Conservation (phyloP, 2,797 vertebrate genomes). For the Diplodus puntazzo region DNA sequence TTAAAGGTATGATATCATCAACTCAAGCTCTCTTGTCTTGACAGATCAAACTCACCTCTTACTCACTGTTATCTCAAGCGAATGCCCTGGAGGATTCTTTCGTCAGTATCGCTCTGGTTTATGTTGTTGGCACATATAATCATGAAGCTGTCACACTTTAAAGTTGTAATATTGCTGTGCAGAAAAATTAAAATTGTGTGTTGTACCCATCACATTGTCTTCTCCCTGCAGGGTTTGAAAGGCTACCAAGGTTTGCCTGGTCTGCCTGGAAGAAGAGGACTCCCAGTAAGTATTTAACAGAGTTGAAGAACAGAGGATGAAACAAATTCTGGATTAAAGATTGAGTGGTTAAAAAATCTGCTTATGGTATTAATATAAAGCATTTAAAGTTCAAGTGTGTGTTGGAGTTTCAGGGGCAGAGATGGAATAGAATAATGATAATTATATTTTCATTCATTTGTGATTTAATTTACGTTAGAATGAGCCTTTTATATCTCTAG, state of each 20-base stretch:
- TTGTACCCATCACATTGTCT: slow-evolving; percentile 27
- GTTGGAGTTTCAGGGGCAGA: too few species aligned
- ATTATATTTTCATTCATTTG: too few species aligned
- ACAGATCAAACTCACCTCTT: slow-evolving; percentile 26
- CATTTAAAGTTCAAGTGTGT: not conserved
- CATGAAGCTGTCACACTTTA: slow-evolving; percentile 37
- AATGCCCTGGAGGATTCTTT: slow-evolving; percentile 3
- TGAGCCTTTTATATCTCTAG: too few species aligned
- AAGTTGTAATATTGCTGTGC: not conserved
- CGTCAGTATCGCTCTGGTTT: not conserved
- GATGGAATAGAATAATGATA: too few species aligned
- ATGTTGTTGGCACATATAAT: slow-evolving; percentile 23
- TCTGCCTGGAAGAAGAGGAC: slow-evolving; percentile 81
- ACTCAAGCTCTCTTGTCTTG: slow-evolving; percentile 6
- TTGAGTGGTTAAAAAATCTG: not conserved
- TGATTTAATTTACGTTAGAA: too few species aligned
- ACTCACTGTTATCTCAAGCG: slow-evolving; percentile 19
- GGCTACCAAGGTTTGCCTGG: slow-evolving; percentile 88
- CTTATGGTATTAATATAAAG: not conserved
- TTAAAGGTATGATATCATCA: slow-evolving; percentile 84
- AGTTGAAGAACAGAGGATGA: not conserved
- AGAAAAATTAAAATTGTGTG: not conserved
- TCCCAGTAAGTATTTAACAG: slow-evolving; percentile 78
- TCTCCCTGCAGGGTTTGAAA: slow-evolving; percentile 88
- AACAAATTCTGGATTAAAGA: not conserved